Base-by-base conservation (phyloP, 2,113 vertebrate genomes). In the Ciconia maguari region DNA sequence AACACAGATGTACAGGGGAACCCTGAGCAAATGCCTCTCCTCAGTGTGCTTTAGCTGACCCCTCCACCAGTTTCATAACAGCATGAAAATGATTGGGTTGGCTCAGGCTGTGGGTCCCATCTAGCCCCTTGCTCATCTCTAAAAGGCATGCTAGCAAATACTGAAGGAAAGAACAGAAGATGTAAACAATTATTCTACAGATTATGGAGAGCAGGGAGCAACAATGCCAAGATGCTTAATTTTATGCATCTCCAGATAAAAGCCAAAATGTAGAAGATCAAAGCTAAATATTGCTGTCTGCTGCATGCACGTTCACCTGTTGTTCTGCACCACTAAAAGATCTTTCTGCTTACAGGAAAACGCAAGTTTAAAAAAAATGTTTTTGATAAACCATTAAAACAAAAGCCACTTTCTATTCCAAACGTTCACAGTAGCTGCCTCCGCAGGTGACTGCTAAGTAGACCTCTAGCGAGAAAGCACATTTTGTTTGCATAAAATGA, bases 371-470 rank as follows among this genome's bases (percentile, higher is more conserved):
- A 87, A 94, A 85, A 87, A 54, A 5, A 22, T 2, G 13, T 3
- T 70, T 87, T 75, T 92, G 82, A 51, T 91, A 86, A 98, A 75
- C 75, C 65, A 57, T 90, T 92, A 95, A 91, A 97, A 91, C 75
- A 90, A 95, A 96, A 95, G 76, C 72, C 41, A 76, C 64, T 96
- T 96, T 90, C 90, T 71, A 62, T 65, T 93, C 86, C 80, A 62
- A 83, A 81, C 1, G 2, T 46, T 92, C 93, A 51, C 79, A 65
- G 66, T 54, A 91, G 96, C 49, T 41, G 89, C 87, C 93, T 95
- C 83, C 76, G 75, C 91, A 97, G 94, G 96, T 97, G 94, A 97
- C 93, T 88, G 85, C 77, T 66, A 76, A 91, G 86, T 57, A 83
- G 95, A 90, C 93, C 93, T 87, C 36, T 51, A 94, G 87, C 70